Evolutionary conservation across 2,797 vertebrate species (phyloP).

Genomic region (Acrocephalus scirpaceus): DNA sequence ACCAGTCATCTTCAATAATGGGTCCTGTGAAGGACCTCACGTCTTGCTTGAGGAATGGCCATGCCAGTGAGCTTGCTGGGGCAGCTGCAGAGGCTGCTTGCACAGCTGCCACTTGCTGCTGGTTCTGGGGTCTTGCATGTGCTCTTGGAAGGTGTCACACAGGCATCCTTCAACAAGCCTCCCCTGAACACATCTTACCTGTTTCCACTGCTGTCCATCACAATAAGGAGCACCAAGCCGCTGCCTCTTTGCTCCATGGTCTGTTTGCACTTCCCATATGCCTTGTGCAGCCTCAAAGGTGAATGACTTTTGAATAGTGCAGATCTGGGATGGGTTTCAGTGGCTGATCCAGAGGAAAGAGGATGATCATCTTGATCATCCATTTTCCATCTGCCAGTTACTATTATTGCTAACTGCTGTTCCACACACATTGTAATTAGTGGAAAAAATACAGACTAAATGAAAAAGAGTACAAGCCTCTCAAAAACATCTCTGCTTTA

Average conservation of each 20-base stretch:
- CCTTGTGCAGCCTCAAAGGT: neutral
- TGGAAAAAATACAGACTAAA: conserved; percentile 56
- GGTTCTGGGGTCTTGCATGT: neutral
- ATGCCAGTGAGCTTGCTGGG: neutral
- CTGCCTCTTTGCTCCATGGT: neutral
- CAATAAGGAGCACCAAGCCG: neutral
- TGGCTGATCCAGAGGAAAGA: conserved; percentile 6
- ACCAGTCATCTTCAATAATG: neutral
- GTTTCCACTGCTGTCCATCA: neutral
- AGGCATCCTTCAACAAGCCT: neutral
- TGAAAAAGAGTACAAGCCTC: conserved; percentile 52
- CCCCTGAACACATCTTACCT: neutral
- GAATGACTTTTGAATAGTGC: neutral
- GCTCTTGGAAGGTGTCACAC: neutral
- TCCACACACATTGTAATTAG: conserved; percentile 58
- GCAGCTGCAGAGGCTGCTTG: neutral
- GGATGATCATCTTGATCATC: neutral
- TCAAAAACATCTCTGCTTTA: conserved; percentile 46
- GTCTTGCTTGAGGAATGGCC: neutral
- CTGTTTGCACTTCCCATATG: neutral
- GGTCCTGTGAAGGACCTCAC: accelerated
- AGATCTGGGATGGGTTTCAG: neutral
- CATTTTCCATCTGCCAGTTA: conserved; percentile 36
- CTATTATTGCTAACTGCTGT: conserved; percentile 44
- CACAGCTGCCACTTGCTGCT: neutral